Evolutionary conservation across 1,140 invertebrate genomes (phyloP).

Genomic region (Drosophila mayri): DNA sequence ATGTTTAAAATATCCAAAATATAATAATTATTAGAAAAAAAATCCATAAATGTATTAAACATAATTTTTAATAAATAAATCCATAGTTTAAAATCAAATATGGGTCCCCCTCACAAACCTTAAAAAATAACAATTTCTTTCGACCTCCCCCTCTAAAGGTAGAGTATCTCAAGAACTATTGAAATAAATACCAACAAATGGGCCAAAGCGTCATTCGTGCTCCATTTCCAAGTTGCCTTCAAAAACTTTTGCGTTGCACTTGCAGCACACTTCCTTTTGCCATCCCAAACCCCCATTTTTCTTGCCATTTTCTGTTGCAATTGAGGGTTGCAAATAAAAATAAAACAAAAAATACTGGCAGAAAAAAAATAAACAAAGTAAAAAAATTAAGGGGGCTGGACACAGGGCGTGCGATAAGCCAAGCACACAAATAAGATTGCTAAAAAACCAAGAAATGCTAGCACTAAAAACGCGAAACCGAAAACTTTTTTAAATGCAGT

Average conservation of each 20-base stretch:
- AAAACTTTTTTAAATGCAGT: conserved; percentile 62
- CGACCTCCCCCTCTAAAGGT: neutral
- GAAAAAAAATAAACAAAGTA: conserved; percentile 5
- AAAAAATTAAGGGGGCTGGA: conserved; percentile 20
- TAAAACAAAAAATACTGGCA: conserved; percentile 18
- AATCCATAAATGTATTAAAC: no score
- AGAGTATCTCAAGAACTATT: conserved; percentile 64
- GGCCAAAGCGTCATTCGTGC: conserved; percentile 55
- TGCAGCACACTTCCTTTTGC: conserved; percentile 46
- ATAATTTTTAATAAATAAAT: neutral
- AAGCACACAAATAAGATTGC: conserved; percentile 70
- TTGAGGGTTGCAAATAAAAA: conserved; percentile 40
- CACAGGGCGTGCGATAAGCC: conserved; percentile 68
- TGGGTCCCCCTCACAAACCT: neutral
- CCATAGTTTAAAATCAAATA: neutral
- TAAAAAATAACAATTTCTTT: neutral
- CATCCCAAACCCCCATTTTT: conserved; percentile 14
- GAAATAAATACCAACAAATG: conserved; percentile 75
- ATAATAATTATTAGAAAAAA: no score
- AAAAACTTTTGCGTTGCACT: conserved; percentile 63
- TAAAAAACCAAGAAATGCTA: conserved; percentile 42
- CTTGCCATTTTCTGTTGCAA: conserved; percentile 61
- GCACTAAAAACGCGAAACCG: conserved; percentile 55
- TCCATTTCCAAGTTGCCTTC: conserved; percentile 66
- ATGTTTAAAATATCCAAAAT: no score